phyloP scores from a whole-genome alignment of 2,113 vertebrate species.

The Origma solitaria region DNA sequence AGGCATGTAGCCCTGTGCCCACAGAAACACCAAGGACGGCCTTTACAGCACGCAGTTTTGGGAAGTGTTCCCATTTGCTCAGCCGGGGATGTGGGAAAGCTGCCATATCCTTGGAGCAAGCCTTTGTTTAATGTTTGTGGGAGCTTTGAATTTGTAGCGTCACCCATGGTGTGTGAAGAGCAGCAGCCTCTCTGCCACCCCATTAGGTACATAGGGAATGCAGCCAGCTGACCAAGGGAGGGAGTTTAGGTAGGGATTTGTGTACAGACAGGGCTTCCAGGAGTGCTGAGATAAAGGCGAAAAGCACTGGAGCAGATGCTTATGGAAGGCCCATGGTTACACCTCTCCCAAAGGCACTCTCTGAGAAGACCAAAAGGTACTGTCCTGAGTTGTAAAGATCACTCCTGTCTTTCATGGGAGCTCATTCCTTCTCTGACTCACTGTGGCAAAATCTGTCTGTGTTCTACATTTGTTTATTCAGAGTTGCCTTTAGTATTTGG shows the following conservation, averaged over 20 bases:
- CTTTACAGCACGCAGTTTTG: background rate
- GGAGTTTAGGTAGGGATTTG: background rate
- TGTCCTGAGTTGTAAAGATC: background rate
- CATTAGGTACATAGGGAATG: background rate
- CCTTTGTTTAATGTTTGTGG: background rate
- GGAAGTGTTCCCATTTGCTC: background rate
- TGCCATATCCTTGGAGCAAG: background rate
- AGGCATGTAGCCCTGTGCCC: background rate
- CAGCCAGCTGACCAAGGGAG: background rate
- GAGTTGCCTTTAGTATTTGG: background rate
- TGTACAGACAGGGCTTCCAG: background rate
- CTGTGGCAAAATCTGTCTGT: background rate
- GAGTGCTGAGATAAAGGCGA: background rate
- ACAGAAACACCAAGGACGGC: background rate
- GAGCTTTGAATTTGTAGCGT: background rate
- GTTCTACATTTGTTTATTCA: background rate
- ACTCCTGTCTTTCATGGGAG: background rate
- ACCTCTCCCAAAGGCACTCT: background rate
- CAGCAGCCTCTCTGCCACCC: background rate
- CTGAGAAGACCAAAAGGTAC: background rate
- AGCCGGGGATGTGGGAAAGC: background rate
- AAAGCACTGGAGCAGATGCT: background rate
- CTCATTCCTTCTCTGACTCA: background rate
- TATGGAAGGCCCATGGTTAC: accelerated
- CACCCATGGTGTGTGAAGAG: background rate